Percentiles rank a stretch among this genome's conserved stretches.
Evolutionary conservation across 1,140 invertebrate genomes (phyloP).

Genomic region (Tetraneura akinire): DNA sequence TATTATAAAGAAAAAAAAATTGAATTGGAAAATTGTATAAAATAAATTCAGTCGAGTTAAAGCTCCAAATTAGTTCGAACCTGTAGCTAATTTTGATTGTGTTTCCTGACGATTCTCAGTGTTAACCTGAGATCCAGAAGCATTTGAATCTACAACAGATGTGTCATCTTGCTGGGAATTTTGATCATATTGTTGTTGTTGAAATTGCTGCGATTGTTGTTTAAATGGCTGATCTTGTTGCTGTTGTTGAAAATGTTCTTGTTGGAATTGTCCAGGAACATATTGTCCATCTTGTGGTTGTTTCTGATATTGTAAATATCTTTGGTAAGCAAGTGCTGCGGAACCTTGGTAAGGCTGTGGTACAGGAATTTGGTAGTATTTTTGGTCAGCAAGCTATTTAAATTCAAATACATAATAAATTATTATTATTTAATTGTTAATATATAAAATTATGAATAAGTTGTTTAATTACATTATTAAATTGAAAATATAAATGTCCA

Average conservation of each 20-base stretch:
- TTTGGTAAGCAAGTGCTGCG: slow-evolving; percentile 24
- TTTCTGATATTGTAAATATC: slow-evolving; percentile 28
- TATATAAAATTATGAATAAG: no score
- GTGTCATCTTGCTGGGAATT: slow-evolving; percentile 31
- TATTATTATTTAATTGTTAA: neutral
- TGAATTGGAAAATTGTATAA: slow-evolving; percentile 26
- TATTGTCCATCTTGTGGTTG: neutral
- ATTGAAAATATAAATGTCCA: no score
- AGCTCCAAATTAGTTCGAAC: slow-evolving; percentile 48
- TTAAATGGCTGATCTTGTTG: neutral
- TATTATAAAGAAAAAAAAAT: slow-evolving; percentile 17
- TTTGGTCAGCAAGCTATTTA: slow-evolving; percentile 24
- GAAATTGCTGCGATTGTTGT: slow-evolving; percentile 34
- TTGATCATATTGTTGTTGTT: slow-evolving; percentile 29
- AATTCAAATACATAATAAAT: neutral
- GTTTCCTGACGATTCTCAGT: neutral
- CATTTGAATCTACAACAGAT: slow-evolving; percentile 8
- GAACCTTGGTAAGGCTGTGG: neutral
- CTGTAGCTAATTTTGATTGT: slow-evolving; percentile 44
- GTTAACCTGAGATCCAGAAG: neutral
- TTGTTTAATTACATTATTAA: no score
- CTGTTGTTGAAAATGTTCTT: slow-evolving; percentile 12
- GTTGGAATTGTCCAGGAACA: slow-evolving; percentile 17
- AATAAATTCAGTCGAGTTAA: slow-evolving; percentile 42
- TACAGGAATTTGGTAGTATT: neutral